These are phyloP conservation scores for Drosophila cyrtoloma DNA, from an alignment of 2,888 invertebrate genomes.

Conservation along the genomic window DNA sequence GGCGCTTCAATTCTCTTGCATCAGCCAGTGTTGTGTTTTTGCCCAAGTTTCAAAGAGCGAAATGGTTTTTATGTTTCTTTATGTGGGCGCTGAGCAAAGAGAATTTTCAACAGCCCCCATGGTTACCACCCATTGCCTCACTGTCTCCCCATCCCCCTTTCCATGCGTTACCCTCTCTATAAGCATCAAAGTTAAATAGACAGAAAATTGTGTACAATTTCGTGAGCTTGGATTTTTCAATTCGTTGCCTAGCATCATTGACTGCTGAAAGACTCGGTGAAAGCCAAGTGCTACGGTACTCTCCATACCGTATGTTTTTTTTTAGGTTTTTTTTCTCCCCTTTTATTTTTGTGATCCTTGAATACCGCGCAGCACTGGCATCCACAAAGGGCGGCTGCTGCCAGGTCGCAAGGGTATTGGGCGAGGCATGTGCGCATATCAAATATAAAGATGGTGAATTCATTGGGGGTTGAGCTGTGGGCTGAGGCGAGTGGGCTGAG, in stretches of 20 bases:
- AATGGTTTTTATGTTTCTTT: conserved; percentile 80
- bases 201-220: conserved; percentile 83
- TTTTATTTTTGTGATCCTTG: conserved; percentile 34
- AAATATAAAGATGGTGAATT: conserved; percentile 50
- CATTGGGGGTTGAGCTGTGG: background rate
- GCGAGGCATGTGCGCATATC: conserved; percentile 45
- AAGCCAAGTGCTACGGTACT: conserved; percentile 34
- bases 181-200: conserved; percentile 81
- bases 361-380: conserved; percentile 38
- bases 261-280: conserved; percentile 67
- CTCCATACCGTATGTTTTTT: conserved; percentile 35
- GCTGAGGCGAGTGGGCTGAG: background rate
- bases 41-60: conserved; percentile 69
- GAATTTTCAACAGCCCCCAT: conserved; percentile 56
- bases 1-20: conserved; percentile 50
- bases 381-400: conserved; percentile 30
- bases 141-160: background rate
- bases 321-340: background rate
- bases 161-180: conserved; percentile 2
- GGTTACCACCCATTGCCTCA: conserved; percentile 24
- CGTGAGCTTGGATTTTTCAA: conserved; percentile 76
- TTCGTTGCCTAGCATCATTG: conserved; percentile 80
- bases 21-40: conserved; percentile 48
- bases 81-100: conserved; percentile 70
- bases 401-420: conserved; percentile 20